Base-by-base conservation (phyloP, 2,888 invertebrate genomes). In the Carcina quercana region DNA sequence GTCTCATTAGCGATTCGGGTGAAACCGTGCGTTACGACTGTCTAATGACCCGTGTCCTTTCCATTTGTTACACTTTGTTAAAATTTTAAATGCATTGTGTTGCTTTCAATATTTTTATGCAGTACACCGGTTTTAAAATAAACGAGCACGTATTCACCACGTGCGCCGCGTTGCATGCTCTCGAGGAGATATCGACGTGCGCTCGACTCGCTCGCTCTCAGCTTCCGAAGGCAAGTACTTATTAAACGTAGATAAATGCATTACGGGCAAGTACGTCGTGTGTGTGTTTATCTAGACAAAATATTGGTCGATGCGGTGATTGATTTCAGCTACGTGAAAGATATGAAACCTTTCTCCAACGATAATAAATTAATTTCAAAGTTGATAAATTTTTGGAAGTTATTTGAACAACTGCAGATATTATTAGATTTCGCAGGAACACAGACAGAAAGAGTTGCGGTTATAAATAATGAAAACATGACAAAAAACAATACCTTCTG, bases 401-500 rank as follows among this genome's bases (percentile, higher is more conserved):
- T 17, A 7, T 7, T 5, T 17, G 7, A 17, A 17, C 17, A 5
- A 17, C 5, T 7, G 7, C 5, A 7, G 17, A 5, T 17, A 17
- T 17, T 5, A n/a, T 19, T 19, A 2, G 19, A 2, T 19, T 19
- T 19, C n/a, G n/a, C n/a, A 19, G 6, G n/a, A 19, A 20, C 4
- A 20, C 7, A 20, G n/a, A n/a, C 20, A 20, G 8, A 8, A 17
- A 28, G 28, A 28, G 15, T 28, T 28, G 17, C 10, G n/a, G 7
- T 20, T n/a, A 24, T 11, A 24, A 27, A 26, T 26, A 26, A 19
- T 42, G 42, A 35, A 45, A 50, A 56, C 47, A 49, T 47, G 53
- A 58, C 58, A 52, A 52, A 65, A 62, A 59, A 54, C 49, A 50
- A 53, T 68, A 75, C 76, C 78, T 76, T 74, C 68, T 72, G 68